phyloP scores from a whole-genome alignment of 1,140 invertebrate genomes.

The Pachyrhynchus sulphureomaculatus region DNA sequence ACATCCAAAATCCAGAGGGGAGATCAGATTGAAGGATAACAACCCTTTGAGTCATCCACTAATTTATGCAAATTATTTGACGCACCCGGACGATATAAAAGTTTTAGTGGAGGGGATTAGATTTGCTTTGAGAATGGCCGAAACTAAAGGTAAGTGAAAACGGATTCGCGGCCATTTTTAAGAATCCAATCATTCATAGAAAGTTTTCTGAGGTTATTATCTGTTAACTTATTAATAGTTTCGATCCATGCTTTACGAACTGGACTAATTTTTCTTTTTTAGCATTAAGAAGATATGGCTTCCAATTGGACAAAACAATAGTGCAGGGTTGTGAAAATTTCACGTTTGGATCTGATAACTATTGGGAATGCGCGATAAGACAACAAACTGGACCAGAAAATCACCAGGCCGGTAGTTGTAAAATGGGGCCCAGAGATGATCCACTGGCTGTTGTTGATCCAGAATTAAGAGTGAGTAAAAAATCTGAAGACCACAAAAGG shows the following conservation, averaged over 20 bases:
- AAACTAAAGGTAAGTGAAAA: constrained; percentile 58
- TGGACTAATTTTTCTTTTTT: no score
- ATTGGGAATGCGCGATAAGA: constrained; percentile 79
- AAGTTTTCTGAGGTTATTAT: no score
- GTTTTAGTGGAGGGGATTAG: constrained; percentile 77
- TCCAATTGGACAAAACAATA: constrained; percentile 66
- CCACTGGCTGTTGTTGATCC: constrained; percentile 71
- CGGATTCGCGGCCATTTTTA: no score
- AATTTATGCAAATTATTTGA: constrained; percentile 81
- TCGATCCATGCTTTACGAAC: no score
- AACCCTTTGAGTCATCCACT: constrained; percentile 71
- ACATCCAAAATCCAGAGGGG: constrained; percentile 82
- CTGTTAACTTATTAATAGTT: no score
- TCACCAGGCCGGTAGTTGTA: constrained; percentile 81
- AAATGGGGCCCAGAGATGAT: constrained; percentile 73
- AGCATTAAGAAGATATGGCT: constrained; percentile 68
- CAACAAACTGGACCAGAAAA: constrained; percentile 79
- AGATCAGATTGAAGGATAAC: constrained; percentile 64
- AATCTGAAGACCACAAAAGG: no score
- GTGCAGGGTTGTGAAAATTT: constrained; percentile 71
- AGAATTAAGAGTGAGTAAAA: constrained; percentile 55
- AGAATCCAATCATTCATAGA: no score
- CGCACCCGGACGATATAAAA: constrained; percentile 67
- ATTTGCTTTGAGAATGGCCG: constrained; percentile 70
- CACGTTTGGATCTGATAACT: constrained; percentile 73